Conservation (phyloP, 2,888 invertebrate genomes). For the Diaperis boleti region DNA sequence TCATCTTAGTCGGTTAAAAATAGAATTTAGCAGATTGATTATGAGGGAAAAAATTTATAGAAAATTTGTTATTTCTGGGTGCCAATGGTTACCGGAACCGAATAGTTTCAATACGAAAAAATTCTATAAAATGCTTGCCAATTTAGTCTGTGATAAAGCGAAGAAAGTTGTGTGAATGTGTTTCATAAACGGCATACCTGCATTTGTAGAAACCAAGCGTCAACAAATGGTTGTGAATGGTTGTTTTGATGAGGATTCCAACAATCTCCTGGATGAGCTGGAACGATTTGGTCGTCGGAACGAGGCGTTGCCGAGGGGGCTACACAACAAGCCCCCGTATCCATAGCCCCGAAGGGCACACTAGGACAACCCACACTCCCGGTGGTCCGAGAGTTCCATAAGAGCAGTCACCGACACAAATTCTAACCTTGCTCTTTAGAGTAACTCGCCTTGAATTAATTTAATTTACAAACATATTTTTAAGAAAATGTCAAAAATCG, state of each 20-base stretch:
- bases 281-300: constrained; percentile 65
- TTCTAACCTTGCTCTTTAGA: constrained; percentile 39
- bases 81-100: too few relatives aligned
- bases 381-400: constrained; percentile 45
- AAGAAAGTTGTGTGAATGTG: neutral
- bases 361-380: constrained; percentile 47
- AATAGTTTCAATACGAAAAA: too few relatives aligned
- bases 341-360: constrained; percentile 62
- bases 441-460: constrained; percentile 39
- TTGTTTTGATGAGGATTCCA: constrained; percentile 64
- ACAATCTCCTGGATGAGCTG: constrained; percentile 63
- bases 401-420: constrained; percentile 16
- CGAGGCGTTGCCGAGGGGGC: constrained; percentile 62
- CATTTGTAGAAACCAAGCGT: constrained; percentile 64
- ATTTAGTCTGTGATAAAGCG: too few relatives aligned
- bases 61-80: too few relatives aligned
- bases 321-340: constrained; percentile 64
- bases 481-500: constrained; percentile 21
- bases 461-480: constrained; percentile 30
- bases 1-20: too few relatives aligned
- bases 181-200: constrained; percentile 59
- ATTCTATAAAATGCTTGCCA: too few relatives aligned
- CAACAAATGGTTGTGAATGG: constrained; percentile 63
- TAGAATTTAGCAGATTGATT: too few relatives aligned
- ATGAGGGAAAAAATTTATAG: too few relatives aligned